Conservation (phyloP, 2,113 vertebrate genomes). For the Burhinus bistriatus region DNA sequence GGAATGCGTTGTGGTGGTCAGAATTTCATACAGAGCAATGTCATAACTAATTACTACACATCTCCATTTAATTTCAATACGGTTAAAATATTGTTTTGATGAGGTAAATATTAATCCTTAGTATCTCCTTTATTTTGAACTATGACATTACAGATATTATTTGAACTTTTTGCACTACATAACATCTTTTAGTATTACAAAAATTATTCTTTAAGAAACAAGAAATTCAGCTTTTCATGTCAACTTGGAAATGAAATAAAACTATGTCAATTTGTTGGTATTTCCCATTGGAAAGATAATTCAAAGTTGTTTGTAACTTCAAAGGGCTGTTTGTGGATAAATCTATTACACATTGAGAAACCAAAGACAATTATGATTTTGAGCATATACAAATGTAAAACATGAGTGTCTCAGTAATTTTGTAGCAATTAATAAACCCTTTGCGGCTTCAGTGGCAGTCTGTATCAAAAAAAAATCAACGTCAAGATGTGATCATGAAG, state of each 20-base stretch:
- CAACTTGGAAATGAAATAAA: not conserved
- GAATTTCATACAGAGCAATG: not conserved
- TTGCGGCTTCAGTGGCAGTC: not conserved
- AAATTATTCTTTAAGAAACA: not conserved
- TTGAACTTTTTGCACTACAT: not conserved
- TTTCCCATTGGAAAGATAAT: not conserved
- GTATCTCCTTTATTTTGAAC: not conserved
- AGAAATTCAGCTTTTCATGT: not conserved
- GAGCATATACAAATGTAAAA: not conserved
- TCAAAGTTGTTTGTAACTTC: not conserved
- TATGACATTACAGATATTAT: not conserved
- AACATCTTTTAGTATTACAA: not conserved
- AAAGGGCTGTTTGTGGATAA: not conserved
- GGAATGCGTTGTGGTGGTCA: not conserved
- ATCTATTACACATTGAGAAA: not conserved
- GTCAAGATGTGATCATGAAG: fast-evolving
- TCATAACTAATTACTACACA: not conserved
- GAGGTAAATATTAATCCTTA: not conserved
- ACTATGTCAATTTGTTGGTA: fast-evolving
- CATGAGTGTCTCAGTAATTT: not conserved
- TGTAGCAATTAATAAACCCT: not conserved
- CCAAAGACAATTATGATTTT: not conserved
- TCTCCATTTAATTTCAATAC: not conserved
- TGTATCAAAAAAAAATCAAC: not conserved
- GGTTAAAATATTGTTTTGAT: not conserved